These are phyloP conservation scores for Lasiurus borealis DNA, from an alignment of 2,113 vertebrate species.

Conservation along the genomic window DNA sequence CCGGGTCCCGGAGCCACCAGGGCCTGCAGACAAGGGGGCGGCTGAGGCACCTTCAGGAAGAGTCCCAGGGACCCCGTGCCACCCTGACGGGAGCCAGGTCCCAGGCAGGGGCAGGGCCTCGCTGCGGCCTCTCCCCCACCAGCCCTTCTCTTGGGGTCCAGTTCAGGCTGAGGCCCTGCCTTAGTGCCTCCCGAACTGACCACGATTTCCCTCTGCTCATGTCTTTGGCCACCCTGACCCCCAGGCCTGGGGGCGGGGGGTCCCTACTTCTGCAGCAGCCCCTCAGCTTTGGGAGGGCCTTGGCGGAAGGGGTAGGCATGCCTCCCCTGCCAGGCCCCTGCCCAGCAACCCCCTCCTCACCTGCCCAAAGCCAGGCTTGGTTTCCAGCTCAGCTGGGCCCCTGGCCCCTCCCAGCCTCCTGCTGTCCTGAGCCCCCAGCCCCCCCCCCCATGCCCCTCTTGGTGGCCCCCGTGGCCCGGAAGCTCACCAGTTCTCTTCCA, in stretches of 20 bases:
- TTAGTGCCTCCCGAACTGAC: background rate
- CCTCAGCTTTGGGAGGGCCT: background rate
- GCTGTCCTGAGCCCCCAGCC: rapidly evolving
- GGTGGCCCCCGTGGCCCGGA: background rate
- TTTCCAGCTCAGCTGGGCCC: rapidly evolving
- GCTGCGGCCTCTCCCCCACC: background rate
- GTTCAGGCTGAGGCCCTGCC: background rate
- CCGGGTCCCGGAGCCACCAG: background rate
- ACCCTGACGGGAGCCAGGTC: background rate
- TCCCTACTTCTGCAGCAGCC: too few species aligned
- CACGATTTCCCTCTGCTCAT: too few species aligned
- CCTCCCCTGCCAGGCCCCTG: background rate
- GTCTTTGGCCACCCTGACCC: background rate
- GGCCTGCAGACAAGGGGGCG: background rate
- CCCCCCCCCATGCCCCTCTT: background rate
- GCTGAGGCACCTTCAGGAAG: rapidly evolving
- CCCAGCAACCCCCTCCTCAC: rapidly evolving
- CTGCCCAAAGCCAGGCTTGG: background rate
- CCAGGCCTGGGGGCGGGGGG: too few species aligned
- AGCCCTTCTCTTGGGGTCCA: background rate
- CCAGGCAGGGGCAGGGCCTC: background rate
- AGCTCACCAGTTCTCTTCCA: too few species aligned
- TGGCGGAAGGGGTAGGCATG: too few species aligned
- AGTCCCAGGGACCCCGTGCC: rapidly evolving
- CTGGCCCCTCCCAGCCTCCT: too few species aligned